Evolutionary conservation across 2,888 invertebrate genomes (phyloP).

Genomic region (Heliconius charithonia): DNA sequence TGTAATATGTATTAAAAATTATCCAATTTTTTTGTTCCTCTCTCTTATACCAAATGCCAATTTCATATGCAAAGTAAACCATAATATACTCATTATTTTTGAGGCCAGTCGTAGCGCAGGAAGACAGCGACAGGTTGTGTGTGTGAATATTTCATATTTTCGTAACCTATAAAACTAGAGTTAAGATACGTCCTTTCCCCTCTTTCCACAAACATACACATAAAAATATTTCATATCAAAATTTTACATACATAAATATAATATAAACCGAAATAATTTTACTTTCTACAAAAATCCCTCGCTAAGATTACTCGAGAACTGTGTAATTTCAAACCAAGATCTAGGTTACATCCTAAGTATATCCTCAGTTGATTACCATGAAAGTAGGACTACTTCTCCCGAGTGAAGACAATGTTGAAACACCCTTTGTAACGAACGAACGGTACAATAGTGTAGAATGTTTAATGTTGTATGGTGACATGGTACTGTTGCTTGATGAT

Average conservation of each 20-base stretch:
- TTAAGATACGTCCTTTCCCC: too few relatives aligned
- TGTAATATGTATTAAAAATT: too few relatives aligned
- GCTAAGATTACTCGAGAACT: background rate
- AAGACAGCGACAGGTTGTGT: too few relatives aligned
- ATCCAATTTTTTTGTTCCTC: too few relatives aligned
- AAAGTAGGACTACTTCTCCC: conserved; percentile 38
- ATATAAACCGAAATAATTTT: background rate
- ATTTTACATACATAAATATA: background rate
- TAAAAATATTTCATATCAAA: too few relatives aligned
- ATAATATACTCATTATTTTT: too few relatives aligned
- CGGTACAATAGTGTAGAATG: conserved; percentile 13
- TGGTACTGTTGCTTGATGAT: background rate
- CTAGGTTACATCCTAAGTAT: conserved; percentile 38
- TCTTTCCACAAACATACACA: too few relatives aligned
- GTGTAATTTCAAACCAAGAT: conserved; percentile 36
- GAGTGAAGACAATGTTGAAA: conserved; percentile 19
- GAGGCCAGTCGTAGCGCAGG: too few relatives aligned
- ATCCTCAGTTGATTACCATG: conserved; percentile 39
- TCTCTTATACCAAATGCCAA: too few relatives aligned
- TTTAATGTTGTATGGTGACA: background rate
- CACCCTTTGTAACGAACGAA: conserved; percentile 30
- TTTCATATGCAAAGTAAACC: too few relatives aligned
- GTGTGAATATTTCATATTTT: too few relatives aligned
- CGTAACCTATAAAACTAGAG: too few relatives aligned
- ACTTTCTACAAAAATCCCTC: background rate